Conservation (phyloP, 2,113 vertebrate species). For the Pseudorectes ferrugineus region DNA sequence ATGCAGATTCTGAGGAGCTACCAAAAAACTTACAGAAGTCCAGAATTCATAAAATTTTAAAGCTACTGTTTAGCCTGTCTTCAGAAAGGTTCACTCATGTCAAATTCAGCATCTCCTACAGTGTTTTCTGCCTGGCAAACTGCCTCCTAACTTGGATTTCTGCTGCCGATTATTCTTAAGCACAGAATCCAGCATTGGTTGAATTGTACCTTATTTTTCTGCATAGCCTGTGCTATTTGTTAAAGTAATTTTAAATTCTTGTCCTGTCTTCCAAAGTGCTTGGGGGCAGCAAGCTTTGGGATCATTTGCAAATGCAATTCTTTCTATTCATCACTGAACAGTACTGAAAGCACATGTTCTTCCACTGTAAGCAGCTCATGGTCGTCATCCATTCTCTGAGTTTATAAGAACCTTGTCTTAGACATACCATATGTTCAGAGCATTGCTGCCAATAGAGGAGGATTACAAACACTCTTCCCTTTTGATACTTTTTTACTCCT, state of each 20-base stretch:
- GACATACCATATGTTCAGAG: conserved; percentile 43
- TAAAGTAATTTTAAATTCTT: conserved; percentile 39
- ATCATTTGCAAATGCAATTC: conserved; percentile 53
- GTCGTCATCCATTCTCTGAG: background rate
- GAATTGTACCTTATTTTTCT: conserved; percentile 4
- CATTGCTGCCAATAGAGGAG: conserved; percentile 19
- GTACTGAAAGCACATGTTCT: conserved; percentile 48
- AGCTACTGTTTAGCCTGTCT: background rate
- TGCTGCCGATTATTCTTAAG: background rate
- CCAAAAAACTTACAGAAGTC: background rate
- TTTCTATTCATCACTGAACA: conserved; percentile 20
- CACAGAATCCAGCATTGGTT: background rate
- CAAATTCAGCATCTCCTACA: background rate
- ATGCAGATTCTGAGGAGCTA: background rate
- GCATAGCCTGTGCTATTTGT: background rate
- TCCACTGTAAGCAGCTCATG: conserved; percentile 13
- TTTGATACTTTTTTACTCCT: background rate
- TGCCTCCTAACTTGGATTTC: background rate
- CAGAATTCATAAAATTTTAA: background rate
- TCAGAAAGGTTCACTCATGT: background rate
- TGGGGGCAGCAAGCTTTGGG: background rate
- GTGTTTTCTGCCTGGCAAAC: background rate
- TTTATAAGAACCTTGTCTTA: conserved; percentile 26
- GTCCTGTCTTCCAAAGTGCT: conserved; percentile 10
- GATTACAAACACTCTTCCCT: background rate